Evolutionary conservation across 2,797 vertebrate species (phyloP).

Genomic region (Sus cebifrons): DNA sequence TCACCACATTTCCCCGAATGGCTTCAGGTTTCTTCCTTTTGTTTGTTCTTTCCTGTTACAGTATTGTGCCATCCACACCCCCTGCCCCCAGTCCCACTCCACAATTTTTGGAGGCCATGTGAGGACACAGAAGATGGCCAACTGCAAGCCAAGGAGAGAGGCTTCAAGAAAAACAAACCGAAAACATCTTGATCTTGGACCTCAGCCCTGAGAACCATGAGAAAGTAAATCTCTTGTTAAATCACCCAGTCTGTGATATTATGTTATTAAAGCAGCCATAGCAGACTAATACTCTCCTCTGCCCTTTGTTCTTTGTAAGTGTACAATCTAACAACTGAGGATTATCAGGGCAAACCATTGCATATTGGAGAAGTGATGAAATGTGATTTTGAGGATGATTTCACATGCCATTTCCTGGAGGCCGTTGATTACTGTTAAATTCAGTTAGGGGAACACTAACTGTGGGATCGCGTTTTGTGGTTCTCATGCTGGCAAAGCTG

Average conservation of each 20-base stretch:
- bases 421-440: conserved; percentile 17
- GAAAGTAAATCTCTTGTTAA: conserved; percentile 9
- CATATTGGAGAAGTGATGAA: not conserved
- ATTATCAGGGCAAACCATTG: not conserved
- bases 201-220: not conserved
- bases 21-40: not conserved
- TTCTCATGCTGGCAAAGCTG: not conserved
- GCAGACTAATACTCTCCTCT: rapidly evolving
- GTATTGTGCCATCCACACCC: not conserved
- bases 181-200: not conserved
- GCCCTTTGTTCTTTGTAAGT: not conserved
- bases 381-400: not conserved
- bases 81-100: too few species aligned
- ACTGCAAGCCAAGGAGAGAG: not conserved
- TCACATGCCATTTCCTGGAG: not conserved
- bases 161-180: not conserved
- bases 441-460: not conserved
- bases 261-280: not conserved
- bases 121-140: not conserved
- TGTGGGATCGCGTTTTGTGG: not conserved
- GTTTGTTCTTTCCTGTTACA: not conserved
- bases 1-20: not conserved
- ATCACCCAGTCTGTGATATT: not conserved
- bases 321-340: not conserved
- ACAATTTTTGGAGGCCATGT: not conserved